phyloP scores from a whole-genome alignment of 2,888 invertebrate species.

The Balanococcus diminutus region DNA sequence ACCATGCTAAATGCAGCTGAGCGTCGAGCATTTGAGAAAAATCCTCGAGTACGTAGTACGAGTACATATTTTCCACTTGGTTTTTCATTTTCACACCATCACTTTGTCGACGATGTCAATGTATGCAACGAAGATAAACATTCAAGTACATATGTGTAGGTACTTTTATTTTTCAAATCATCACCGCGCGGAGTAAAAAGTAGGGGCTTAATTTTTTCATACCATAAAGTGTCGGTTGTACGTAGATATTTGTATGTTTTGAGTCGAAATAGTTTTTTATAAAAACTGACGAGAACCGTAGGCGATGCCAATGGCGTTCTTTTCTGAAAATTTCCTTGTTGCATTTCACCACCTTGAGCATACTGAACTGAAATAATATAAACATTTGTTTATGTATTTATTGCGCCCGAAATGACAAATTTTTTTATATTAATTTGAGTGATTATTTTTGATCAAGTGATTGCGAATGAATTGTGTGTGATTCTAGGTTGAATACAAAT shows the following conservation, averaged over 20 bases:
- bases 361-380: background rate
- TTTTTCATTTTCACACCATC: background rate
- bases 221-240: background rate
- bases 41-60: too few species aligned
- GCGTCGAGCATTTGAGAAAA: conserved; percentile 24
- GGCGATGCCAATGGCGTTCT: background rate
- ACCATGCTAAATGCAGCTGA: conserved; percentile 33
- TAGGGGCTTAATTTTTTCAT: too few species aligned
- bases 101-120: background rate
- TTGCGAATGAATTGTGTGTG: too few species aligned
- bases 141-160: too few species aligned
- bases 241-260: too few species aligned
- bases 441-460: too few species aligned
- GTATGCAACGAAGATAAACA: too few species aligned
- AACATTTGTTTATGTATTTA: background rate
- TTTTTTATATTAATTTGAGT: too few species aligned
- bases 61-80: background rate
- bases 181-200: too few species aligned
- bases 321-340: background rate
- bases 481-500: too few species aligned
- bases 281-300: background rate
- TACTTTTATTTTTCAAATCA: background rate
- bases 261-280: background rate
- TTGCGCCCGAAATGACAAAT: background rate
- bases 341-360: background rate